Base-by-base conservation (phyloP, 1,140 invertebrate species). In the Drosophila sturtevanti region DNA sequence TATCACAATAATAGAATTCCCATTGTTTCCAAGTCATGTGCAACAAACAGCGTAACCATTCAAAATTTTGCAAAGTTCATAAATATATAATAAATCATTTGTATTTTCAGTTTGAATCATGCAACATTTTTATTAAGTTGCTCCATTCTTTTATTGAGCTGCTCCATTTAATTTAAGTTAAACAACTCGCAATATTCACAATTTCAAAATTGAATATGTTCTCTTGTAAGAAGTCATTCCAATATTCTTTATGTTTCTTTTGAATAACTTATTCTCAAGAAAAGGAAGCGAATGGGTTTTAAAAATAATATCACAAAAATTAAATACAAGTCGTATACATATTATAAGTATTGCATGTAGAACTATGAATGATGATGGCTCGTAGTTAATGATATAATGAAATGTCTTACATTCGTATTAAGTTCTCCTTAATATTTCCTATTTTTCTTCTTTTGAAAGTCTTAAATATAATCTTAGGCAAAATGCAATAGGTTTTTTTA, bases 301-400 rank as follows among this genome's bases (percentile, higher is more conserved):
- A 87, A 55, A 86, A 86, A 86, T 86, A 86, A 86, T 86, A 86
- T 86, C 82, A 86, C 82, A 86, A 87, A 82, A 86, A 86, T 87
- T 65, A 86, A 86, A 82, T 87, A 87, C 66, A 86, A 86, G 79
- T 86, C 79, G 82, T 86, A 86, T 82, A 87, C 78, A 66, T 77
- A 77, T 41, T 51, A 7, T 37, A 41, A 18, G 60, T 67, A 58
- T 61, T 64, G 55, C 66, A 75, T 71, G 72, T 72, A 76, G 51
- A 66, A 65, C 67, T 65, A 70, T 54, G 54, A 51, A 64, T 68
- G 48, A 64, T 69, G 18, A 41, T 68, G 59, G 51, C 41, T 12
- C 34, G 34, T 48, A 51, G 44, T 38, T 38, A 51, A 63, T 70
- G 63, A 58, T 54, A 59, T 54, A 55, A 68, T 79, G 71, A 86